A percentile compares a stretch with the other conserved stretches of the same genome.
These are phyloP conservation scores for Hydropsyche betteni DNA, from an alignment of 2,888 invertebrate genomes.

Conservation along the genomic window DNA sequence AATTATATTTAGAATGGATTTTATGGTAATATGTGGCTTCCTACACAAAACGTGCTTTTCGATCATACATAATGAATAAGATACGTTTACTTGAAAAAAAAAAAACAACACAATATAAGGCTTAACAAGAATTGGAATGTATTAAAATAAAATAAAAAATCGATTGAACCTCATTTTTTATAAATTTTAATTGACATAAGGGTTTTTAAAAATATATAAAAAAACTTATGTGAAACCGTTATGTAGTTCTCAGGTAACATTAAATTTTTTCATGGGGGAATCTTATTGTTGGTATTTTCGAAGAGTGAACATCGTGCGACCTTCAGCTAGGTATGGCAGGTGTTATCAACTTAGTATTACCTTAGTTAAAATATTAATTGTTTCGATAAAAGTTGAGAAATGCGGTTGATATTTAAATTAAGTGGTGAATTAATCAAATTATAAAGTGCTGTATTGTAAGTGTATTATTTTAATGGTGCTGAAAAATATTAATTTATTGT, in stretches of 20 bases:
- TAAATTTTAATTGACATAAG: slow-evolving; percentile 6
- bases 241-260: slow-evolving; percentile 24
- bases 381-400: slow-evolving; percentile 1
- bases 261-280: slow-evolving; percentile 14
- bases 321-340: slow-evolving; percentile 26
- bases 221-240: slow-evolving; percentile 14
- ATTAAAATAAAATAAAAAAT: no score
- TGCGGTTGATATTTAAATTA: background rate
- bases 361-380: background rate
- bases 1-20: background rate
- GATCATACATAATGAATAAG: no score
- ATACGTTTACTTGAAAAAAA: no score
- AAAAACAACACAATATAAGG: no score
- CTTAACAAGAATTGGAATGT: no score
- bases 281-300: slow-evolving; percentile 16
- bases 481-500: no score
- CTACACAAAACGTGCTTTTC: background rate
- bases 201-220: background rate
- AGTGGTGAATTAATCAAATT: no score
- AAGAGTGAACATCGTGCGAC: slow-evolving; percentile 1
- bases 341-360: slow-evolving; percentile 5
- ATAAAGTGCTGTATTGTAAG: no score
- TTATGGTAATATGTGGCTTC: background rate
- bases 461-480: no score
- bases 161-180: no score